A percentile compares a stretch with the other conserved stretches of the same genome.
phyloP scores from a whole-genome alignment of 2,797 vertebrate species.

The Brachyalestes nurse region DNA sequence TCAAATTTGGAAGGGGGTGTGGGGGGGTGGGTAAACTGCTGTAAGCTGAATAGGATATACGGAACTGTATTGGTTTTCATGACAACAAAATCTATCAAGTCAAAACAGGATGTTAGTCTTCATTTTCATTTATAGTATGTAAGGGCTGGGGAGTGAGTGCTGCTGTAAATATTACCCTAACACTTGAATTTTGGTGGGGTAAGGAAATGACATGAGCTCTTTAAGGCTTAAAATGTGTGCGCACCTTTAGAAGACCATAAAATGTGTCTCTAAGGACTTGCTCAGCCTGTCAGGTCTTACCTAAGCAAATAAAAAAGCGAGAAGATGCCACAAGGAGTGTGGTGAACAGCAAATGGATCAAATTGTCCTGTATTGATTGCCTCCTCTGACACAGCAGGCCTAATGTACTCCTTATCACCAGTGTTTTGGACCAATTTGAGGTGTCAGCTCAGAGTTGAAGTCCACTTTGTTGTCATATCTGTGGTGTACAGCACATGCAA shows the following conservation, averaged over 20 bases:
- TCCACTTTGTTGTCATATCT: background rate
- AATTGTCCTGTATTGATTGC: background rate
- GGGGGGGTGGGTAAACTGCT: too few species aligned
- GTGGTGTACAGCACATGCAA: background rate
- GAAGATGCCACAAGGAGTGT: background rate
- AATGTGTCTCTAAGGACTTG: background rate
- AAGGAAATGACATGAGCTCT: too few species aligned
- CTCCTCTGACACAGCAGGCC: background rate
- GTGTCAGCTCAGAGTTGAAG: background rate
- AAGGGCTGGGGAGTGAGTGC: too few species aligned
- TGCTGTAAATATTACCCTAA: too few species aligned
- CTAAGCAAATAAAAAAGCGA: background rate
- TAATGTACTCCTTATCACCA: background rate
- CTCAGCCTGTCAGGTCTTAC: background rate
- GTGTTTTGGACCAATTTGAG: background rate
- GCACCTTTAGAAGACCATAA: background rate
- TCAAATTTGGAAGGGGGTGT: too few species aligned
- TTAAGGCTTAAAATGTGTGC: background rate
- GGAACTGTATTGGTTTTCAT: too few species aligned
- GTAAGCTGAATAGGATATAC: too few species aligned
- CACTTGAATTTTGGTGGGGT: too few species aligned
- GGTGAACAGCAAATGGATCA: constrained; percentile 8
- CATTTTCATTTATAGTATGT: too few species aligned
- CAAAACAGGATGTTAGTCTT: too few species aligned
- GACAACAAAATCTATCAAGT: too few species aligned